phyloP scores from a whole-genome alignment of 2,113 vertebrate genomes.

The Rhea americana region DNA sequence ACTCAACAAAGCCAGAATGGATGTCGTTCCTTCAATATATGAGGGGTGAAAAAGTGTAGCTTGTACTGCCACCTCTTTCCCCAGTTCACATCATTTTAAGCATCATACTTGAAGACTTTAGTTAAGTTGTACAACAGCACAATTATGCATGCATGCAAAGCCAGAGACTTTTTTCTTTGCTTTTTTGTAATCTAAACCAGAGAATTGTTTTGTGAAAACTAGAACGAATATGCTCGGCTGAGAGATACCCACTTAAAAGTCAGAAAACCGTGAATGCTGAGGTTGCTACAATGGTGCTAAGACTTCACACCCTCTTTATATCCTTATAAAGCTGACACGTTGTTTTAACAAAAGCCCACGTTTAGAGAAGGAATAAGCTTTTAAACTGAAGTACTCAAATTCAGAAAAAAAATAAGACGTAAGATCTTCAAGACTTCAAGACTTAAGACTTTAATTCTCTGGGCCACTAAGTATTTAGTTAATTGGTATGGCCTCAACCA shows the following conservation, averaged over 20 bases:
- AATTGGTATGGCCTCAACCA: neutral
- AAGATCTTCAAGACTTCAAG: neutral
- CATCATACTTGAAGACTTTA: neutral
- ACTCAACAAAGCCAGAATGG: neutral
- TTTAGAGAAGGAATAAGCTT: neutral
- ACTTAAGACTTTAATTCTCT: neutral
- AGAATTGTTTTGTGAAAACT: neutral
- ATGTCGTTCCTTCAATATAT: neutral
- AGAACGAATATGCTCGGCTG: neutral
- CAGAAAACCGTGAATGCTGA: neutral
- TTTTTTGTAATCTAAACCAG: neutral
- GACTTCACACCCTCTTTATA: neutral
- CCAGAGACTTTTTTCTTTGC: neutral
- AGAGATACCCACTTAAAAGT: neutral
- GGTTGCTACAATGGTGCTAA: neutral
- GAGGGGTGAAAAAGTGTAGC: neutral
- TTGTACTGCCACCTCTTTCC: neutral
- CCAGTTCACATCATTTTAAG: neutral
- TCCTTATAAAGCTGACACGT: neutral
- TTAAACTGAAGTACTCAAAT: neutral
- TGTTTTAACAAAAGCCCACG: accelerated
- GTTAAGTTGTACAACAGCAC: neutral
- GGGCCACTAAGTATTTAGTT: neutral
- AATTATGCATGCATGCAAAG: neutral
- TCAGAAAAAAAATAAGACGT: neutral